Evolutionary conservation across 2,113 vertebrate species (phyloP).

Genomic region (Gymnobelideus leadbeateri): DNA sequence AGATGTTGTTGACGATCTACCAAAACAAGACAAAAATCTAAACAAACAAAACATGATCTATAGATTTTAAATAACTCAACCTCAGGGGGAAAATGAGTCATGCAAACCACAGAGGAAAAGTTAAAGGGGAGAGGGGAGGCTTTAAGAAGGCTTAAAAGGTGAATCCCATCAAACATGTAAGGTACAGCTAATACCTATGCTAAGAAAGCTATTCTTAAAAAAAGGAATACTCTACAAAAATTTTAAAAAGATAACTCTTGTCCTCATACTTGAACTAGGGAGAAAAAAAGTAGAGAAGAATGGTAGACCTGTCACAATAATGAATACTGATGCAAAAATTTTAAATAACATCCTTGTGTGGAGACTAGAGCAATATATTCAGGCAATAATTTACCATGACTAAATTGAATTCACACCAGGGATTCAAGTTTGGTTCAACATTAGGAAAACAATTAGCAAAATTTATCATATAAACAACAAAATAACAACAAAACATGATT

Average conservation of each 20-base stretch:
- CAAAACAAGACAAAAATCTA: neutral
- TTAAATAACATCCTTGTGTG: neutral
- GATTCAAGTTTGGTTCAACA: neutral
- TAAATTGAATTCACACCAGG: neutral
- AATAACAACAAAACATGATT: neutral
- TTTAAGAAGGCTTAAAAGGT: neutral
- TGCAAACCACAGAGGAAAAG: neutral
- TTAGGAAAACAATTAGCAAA: neutral
- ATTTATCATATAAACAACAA: neutral
- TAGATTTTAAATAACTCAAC: neutral
- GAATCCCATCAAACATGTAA: neutral
- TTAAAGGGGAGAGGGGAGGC: neutral
- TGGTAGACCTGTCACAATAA: neutral
- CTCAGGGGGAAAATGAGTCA: neutral
- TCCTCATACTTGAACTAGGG: neutral
- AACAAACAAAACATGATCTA: neutral
- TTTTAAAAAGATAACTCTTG: neutral
- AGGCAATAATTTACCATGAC: neutral
- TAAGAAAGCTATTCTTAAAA: neutral
- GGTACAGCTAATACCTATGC: neutral
- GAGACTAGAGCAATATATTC: neutral
- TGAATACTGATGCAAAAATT: neutral
- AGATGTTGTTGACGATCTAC: neutral
- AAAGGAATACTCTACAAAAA: neutral
- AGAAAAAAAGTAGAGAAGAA: neutral